phyloP scores from a whole-genome alignment of 2,888 invertebrate genomes.

The Acleris cristana region DNA sequence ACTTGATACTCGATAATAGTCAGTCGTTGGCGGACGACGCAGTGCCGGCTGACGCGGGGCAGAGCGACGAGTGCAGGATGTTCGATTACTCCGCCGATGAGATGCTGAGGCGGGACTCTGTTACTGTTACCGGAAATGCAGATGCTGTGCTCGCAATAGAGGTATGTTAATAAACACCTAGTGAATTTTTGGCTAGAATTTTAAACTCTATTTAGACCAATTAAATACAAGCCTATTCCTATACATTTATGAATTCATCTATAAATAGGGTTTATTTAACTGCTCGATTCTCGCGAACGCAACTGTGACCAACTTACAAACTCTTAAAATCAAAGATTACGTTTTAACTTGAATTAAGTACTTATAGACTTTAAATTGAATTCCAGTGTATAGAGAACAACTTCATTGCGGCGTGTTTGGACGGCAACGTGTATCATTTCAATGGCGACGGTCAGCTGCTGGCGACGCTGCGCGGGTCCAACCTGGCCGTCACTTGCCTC shows the following conservation, averaged over 20 bases:
- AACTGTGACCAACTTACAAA: too few species aligned
- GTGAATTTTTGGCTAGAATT: not conserved
- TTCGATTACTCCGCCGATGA: slow-evolving; percentile 75
- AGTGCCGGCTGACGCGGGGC: slow-evolving; percentile 40
- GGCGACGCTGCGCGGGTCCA: slow-evolving; percentile 83
- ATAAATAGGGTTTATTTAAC: too few species aligned
- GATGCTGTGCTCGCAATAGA: slow-evolving; percentile 78
- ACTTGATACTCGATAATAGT: slow-evolving; percentile 73
- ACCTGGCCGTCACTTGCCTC: slow-evolving; percentile 85
- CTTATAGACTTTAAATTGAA: too few species aligned
- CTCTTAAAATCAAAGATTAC: too few species aligned
- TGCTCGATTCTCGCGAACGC: too few species aligned
- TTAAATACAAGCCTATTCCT: too few species aligned
- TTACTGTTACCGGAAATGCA: slow-evolving; percentile 67
- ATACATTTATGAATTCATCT: too few species aligned
- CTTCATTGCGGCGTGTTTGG: slow-evolving; percentile 86
- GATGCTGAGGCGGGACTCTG: slow-evolving; percentile 62
- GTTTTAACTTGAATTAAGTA: too few species aligned
- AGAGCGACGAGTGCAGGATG: slow-evolving; percentile 62
- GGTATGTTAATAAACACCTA: slow-evolving; percentile 52
- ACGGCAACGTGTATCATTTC: slow-evolving; percentile 86
- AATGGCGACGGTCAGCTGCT: slow-evolving; percentile 80
- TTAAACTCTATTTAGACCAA: not conserved
- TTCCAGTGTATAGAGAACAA: slow-evolving; percentile 84
- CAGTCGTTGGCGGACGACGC: slow-evolving; percentile 62